Percentiles rank a stretch among this genome's conserved stretches.
Evolutionary conservation across 2,888 invertebrate genomes (phyloP).

Genomic region (Morinoia aosen): DNA sequence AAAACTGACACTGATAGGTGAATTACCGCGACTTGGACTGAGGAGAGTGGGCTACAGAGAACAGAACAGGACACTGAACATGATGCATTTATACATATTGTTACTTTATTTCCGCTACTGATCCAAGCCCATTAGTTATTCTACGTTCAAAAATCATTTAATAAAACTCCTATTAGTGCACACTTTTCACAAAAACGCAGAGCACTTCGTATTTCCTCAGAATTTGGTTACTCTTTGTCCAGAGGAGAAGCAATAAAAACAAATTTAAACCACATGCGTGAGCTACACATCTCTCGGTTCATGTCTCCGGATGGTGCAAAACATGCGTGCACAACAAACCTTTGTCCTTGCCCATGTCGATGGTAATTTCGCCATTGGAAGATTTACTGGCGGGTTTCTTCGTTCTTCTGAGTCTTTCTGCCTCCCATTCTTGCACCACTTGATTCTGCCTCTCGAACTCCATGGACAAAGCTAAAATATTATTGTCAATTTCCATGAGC

Average conservation of each 20-base stretch:
- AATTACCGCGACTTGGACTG: not conserved
- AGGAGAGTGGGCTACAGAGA: not conserved
- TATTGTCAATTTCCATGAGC: slow-evolving; percentile 89
- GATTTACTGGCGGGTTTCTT: slow-evolving; percentile 30
- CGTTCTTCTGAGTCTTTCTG: slow-evolving; percentile 63
- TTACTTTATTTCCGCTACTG: not conserved
- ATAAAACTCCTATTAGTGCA: too few relatives aligned
- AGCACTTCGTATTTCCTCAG: not conserved
- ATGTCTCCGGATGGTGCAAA: not conserved
- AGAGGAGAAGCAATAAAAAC: not conserved
- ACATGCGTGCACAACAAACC: slow-evolving; percentile 51
- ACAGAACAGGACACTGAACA: not conserved
- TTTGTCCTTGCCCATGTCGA: slow-evolving; percentile 65
- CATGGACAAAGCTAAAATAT: slow-evolving; percentile 86
- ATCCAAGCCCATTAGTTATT: not conserved
- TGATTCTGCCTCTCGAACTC: slow-evolving; percentile 91
- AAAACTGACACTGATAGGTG: not conserved
- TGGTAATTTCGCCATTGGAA: slow-evolving; percentile 54
- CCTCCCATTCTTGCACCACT: slow-evolving; percentile 85
- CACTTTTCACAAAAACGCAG: not conserved
- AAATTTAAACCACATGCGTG: not conserved
- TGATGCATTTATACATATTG: not conserved
- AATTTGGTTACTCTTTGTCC: not conserved
- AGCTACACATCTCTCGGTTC: not conserved
- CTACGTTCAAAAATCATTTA: not conserved